Base-by-base conservation (phyloP, 2,888 invertebrate species). In the Diploptera punctata region DNA sequence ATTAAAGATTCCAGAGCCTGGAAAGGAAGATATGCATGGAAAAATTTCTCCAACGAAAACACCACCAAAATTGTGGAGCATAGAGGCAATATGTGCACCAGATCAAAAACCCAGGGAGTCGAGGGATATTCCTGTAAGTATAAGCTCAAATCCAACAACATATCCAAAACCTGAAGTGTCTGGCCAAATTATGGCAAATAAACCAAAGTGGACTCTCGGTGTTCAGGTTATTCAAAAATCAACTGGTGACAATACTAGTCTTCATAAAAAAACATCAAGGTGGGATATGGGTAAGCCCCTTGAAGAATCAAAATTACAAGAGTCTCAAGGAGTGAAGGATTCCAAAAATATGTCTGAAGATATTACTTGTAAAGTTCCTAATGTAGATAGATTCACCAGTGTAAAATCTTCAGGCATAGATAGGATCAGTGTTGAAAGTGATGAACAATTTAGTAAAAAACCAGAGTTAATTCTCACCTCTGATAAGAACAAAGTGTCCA, bases 281-380 rank as follows among this genome's bases (percentile, higher is more conserved):
- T 85, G 85, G 85, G 85, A 86, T 72, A 83, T 85, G 0, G 83
- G 83, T 13, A 81, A 79, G 71, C 81, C 83, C 1, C 21, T 24
- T 26, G 57, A 65, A 26, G 24, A 19, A 49, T 24, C 21, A 43
- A 49, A 3, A 38, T n/a, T 24, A 18, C 19, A 13, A 44, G 62
- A 72, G 31, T 60, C 33, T 29, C 43, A 49, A 71, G 62, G 54
- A 67, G 73, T 68, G 57, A 68, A 24, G 38, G 73, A 75, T 71
- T n/a, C 26, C 31, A 70, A 68, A 54, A 68, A 62, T 49, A 29
- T 49, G 49, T 71, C 75, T 43, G 54, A 60, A 19, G 67, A 75
- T 43, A 57, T 44, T 65, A 73, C 67, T 2, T 31, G 13, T 18
- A 31, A 38, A 54, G 54, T 54, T 54, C 54, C 54, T 24, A 54